Base-by-base conservation (phyloP, 2,888 invertebrate genomes). In the Sphecodes monilicornis region DNA sequence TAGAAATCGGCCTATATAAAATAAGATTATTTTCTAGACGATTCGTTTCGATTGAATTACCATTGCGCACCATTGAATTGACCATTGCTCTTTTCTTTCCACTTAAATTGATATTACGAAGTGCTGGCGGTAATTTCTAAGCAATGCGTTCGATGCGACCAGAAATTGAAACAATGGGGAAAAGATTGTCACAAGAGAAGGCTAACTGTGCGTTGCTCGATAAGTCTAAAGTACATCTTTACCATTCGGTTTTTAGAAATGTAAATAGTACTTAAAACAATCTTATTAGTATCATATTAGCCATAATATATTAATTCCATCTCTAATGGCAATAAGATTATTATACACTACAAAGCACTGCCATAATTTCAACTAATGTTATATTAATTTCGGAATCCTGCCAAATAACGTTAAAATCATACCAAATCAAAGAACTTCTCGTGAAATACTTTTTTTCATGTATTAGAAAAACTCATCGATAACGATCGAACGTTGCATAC, bases 261-360 rank as follows among this genome's bases (percentile, higher is more conserved):
- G 39, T 84, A 80, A 80, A 43, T 85, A 84, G 57, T 26, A 50
- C 57, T 75, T 74, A 77, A 69, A 80, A 32, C 79, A 77, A 74
- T 80, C 79, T 71, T 84, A 83, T 54, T 85, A 80, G 46, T 70
- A 70, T 76, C 39, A 36, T 84, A 72, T 78, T 84, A 78, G 71
- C 69, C 64, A 80, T 80, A 83, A 82, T 83, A 84, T 85, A 87
- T 88, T 80, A 75, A 89, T 89, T 89, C 85, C 80, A 68, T 83
- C 72, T 81, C 75, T 88, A 91, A 91, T 88, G 91, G 93, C 93
- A 93, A 93, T 93, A 93, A 93, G 88, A 88, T 84, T 88, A 90
- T 91, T 89, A 89, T 89, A 88, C 88, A 92, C 92, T 92, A 93
- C 93, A 80, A 93, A 92, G 91, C 94, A 94, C 94, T 94, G 94